Conservation (phyloP, 2,797 vertebrate genomes). For the Acanthurus tractus region DNA sequence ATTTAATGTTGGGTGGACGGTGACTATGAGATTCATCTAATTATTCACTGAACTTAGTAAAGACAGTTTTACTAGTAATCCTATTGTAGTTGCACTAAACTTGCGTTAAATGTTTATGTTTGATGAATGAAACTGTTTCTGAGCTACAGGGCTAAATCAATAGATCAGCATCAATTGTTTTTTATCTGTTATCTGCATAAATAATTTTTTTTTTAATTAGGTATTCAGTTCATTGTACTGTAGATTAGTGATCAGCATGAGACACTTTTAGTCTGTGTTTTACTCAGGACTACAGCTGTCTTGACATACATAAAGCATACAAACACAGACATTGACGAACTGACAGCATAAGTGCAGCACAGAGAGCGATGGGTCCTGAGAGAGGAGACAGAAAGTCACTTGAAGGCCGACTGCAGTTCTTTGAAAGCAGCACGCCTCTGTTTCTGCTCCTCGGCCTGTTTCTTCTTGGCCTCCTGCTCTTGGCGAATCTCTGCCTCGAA, state of each 20-base stretch:
- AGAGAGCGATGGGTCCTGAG: conserved; percentile 25
- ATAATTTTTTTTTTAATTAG: conserved; percentile 1
- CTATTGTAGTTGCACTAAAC: neutral
- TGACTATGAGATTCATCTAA: neutral
- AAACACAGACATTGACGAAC: conserved; percentile 6
- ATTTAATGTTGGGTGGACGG: neutral
- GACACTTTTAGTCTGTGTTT: neutral
- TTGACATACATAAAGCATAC: conserved; percentile 14
- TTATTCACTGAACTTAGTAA: neutral
- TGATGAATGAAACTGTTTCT: neutral
- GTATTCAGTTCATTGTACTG: conserved; percentile 38
- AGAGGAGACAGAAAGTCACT: conserved; percentile 65
- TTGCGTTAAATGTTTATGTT: neutral
- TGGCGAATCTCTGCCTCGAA: conserved; percentile 96
- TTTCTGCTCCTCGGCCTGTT: conserved; percentile 92
- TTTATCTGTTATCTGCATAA: neutral
- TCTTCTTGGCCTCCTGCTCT: conserved; percentile 94
- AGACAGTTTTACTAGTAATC: neutral
- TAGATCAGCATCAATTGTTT: neutral
- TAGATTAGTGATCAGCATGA: conserved; percentile 21
- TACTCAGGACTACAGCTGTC: neutral
- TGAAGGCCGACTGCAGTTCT: conserved; percentile 92
- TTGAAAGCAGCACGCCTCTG: conserved; percentile 93
- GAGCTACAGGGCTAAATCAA: neutral
- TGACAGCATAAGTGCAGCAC: conserved; percentile 43